phyloP scores from a whole-genome alignment of 2,113 vertebrate species.

The Hoplias malabaricus region DNA sequence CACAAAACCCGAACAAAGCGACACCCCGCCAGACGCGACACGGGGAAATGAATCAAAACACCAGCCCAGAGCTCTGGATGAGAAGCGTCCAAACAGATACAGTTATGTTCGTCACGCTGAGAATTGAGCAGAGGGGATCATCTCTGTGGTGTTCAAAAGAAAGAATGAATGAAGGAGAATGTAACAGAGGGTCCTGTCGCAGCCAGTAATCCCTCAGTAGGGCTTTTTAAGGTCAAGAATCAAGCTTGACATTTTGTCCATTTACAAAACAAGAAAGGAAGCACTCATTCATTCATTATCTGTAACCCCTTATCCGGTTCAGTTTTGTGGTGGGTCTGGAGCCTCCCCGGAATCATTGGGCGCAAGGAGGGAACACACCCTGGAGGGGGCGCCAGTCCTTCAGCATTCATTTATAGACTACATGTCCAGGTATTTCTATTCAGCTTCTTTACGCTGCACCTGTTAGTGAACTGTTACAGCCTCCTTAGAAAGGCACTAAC shows the following conservation, averaged over 20 bases:
- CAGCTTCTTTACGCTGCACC: no score
- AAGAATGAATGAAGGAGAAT: neutral
- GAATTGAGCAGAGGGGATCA: neutral
- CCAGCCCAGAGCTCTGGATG: neutral
- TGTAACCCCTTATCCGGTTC: no score
- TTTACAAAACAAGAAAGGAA: neutral
- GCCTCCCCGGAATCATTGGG: no score
- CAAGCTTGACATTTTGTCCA: neutral
- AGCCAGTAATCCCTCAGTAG: neutral
- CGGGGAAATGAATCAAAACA: neutral
- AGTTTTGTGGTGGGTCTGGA: no score
- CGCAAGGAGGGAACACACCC: no score
- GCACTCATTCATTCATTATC: neutral
- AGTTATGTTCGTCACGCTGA: neutral
- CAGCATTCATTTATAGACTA: no score
- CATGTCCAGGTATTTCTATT: no score
- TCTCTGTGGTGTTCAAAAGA: constrained; percentile 1
- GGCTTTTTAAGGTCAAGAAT: constrained; percentile 12
- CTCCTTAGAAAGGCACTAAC: no score
- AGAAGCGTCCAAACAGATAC: neutral
- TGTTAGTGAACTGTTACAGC: no score
- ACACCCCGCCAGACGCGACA: neutral
- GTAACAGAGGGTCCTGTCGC: neutral
- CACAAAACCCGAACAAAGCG: neutral
- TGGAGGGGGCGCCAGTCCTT: no score